Base-by-base conservation (phyloP, 2,113 vertebrate species). In the Urocolius indicus region DNA sequence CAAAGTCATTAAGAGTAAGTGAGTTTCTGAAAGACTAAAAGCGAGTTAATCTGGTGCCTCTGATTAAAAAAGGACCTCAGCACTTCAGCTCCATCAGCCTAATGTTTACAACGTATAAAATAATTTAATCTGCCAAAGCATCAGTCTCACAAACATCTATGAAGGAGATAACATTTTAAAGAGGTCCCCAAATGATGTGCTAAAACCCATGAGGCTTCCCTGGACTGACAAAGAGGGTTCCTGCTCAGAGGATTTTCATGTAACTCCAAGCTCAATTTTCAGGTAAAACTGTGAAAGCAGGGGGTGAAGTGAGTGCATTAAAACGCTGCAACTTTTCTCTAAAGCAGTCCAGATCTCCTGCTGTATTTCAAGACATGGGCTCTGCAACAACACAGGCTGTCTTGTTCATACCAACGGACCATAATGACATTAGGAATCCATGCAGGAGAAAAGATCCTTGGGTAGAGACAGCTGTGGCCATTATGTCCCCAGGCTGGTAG, bases 1-100 rank as follows among this genome's bases (percentile, higher is more conserved):
- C 88, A 87, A 92, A 94, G 85, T 96, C 96, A 95, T 91, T 95
- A 94, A 89, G 55, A 80, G 68, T 97, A 96, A 97, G 94, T 91
- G 87, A 92, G 91, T 97, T 97, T 96, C 73, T 95, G 73, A 73
- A 91, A 96, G 96, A 94, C 78, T 65, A 59, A 93, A 92, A 90
- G 57, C 54, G 51, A 96, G 91, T 96, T 96, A 88, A 96, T 90
- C 93, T 95, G 90, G 95, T 84, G 52, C 81, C 93, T 75, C 68
- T 66, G 86, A 95, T 96, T 96, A 90, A 95, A 97, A 95, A 93
- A 72, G 52, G 29, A 93, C 76, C 92, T 93, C 96, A 93, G 92
- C 79, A 84, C 84, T 79, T 85, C 77, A 85, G 55, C 66, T 76
- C 41, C 79, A 92, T 83, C 88, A 93, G 75, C 58, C 92, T 84